Evolutionary conservation across 2,888 invertebrate species (phyloP).

Genomic region (Sepiola atlantica): DNA sequence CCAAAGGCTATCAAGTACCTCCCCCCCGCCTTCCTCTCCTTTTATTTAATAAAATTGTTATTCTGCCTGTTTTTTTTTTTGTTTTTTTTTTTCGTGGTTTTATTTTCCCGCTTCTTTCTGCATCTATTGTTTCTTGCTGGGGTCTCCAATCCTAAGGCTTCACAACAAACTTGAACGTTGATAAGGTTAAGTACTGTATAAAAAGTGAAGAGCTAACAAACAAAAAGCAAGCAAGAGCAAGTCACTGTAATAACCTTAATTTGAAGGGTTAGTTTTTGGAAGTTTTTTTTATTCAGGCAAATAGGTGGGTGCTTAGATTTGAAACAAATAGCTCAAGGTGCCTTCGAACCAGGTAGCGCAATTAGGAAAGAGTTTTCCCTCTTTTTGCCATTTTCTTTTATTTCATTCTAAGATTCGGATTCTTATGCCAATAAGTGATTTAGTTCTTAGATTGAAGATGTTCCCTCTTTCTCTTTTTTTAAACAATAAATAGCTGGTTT

Average conservation of each 20-base stretch:
- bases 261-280: not conserved
- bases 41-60: not conserved
- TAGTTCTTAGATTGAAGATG: not conserved
- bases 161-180: constrained; percentile 32
- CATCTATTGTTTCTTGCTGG: not conserved
- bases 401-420: not conserved
- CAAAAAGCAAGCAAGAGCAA: not conserved
- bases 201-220: not conserved
- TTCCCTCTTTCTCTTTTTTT: not conserved
- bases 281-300: not conserved
- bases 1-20: not conserved
- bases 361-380: not conserved
- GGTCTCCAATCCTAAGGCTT: not conserved
- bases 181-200: not conserved
- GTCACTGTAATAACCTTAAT: not conserved
- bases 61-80: not conserved
- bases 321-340: not conserved
- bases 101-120: not conserved
- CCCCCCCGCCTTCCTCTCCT: no score
- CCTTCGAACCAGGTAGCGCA: not conserved
- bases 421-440: not conserved
- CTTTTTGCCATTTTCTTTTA: not conserved
- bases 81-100: not conserved
- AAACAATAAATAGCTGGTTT: not conserved
- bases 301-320: constrained; percentile 15